A percentile compares a stretch with the other conserved stretches of the same genome.
Conservation (phyloP, 2,888 invertebrate genomes). For the Napeogenes inachia region DNA sequence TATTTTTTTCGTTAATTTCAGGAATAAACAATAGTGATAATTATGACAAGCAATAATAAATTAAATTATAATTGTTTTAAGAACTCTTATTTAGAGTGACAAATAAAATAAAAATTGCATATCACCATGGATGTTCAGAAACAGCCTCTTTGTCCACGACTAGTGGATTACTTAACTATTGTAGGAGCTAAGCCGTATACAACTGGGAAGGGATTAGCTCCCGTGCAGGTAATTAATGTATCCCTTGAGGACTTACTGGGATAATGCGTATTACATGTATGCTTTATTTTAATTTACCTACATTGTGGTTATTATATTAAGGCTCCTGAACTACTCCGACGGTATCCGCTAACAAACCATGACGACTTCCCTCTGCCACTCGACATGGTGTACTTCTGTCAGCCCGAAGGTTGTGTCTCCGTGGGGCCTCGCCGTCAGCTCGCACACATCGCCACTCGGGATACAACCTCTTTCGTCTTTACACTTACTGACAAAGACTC, state of each 20-base stretch:
- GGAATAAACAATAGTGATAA: conserved; percentile 53
- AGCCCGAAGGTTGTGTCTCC: conserved; percentile 98
- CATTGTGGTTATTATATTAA: conserved; percentile 46
- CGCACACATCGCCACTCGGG: conserved; percentile 80
- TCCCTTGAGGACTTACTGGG: background rate
- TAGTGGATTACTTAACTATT: conserved; percentile 97
- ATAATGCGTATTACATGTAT: too few relatives aligned
- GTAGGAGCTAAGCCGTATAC: conserved; percentile 92
- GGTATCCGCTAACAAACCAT: conserved; percentile 97
- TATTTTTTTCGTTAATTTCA: conserved; percentile 23
- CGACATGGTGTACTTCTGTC: conserved; percentile 99
- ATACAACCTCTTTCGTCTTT: conserved; percentile 98
- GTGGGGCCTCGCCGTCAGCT: conserved; percentile 88
- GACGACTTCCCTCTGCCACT: conserved; percentile 97
- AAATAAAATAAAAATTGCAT: conserved; percentile 37
- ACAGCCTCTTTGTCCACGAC: conserved; percentile 88
- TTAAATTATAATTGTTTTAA: conserved; percentile 60
- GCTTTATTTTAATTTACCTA: too few relatives aligned
- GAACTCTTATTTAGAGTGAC: conserved; percentile 39
- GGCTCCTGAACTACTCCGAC: conserved; percentile 94
- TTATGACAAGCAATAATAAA: conserved; percentile 73
- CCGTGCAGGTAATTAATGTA: conserved; percentile 82
- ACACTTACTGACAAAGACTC: conserved; percentile 99
- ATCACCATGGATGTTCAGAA: conserved; percentile 80
- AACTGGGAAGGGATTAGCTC: conserved; percentile 80